Evolutionary conservation across 2,888 invertebrate genomes (phyloP).

Genomic region (Drosophila buzzatii): DNA sequence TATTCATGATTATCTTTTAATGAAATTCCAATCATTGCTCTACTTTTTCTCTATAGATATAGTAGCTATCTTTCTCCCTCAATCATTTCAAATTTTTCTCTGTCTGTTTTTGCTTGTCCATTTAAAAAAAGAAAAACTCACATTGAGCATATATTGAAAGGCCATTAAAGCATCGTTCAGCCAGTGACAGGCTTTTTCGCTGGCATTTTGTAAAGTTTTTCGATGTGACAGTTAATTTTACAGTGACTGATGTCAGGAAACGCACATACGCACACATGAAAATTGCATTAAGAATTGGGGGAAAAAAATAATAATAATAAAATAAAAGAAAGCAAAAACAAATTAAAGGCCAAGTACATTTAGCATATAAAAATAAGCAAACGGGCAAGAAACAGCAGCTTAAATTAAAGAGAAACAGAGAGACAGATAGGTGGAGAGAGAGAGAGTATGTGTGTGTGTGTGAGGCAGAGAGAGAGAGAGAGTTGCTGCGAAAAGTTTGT

Average conservation of each 20-base stretch:
- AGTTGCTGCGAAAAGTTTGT: constrained; percentile 36
- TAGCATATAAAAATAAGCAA: constrained; percentile 42
- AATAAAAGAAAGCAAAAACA: constrained; percentile 12
- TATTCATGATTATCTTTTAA: constrained; percentile 4
- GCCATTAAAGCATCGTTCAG: constrained; percentile 73
- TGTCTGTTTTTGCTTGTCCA: neutral
- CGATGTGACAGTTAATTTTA: constrained; percentile 73
- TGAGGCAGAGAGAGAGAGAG: neutral
- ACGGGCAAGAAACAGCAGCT: neutral
- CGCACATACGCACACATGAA: constrained; percentile 39
- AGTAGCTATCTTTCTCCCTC: neutral
- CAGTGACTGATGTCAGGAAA: constrained; percentile 54
- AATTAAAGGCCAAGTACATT: constrained; percentile 60
- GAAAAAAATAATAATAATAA: constrained; percentile 15
- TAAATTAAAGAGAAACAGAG: neutral
- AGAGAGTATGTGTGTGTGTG: neutral
- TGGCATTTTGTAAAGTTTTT: constrained; percentile 30
- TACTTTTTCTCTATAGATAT: neutral
- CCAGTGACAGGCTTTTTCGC: constrained; percentile 58
- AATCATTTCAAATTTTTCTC: neutral
- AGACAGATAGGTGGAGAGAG: neutral
- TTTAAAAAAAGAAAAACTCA: constrained; percentile 4
- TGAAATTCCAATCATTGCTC: neutral
- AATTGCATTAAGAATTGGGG: constrained; percentile 51
- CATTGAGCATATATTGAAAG: constrained; percentile 38